Conservation (phyloP, 2,888 invertebrate species). For the Odontocolon sp. region DNA sequence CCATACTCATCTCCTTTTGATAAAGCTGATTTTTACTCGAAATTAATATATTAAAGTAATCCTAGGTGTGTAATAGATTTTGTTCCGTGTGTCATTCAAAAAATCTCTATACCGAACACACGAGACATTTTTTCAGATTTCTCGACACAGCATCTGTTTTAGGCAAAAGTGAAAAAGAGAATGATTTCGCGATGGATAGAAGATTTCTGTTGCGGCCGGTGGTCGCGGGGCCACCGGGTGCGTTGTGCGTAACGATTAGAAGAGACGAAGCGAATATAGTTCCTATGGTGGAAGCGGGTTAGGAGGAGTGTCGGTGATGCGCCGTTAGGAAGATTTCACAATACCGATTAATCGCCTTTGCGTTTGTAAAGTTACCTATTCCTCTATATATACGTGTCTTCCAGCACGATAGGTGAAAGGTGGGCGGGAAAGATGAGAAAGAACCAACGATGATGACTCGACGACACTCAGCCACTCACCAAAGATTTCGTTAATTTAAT, state of each 20-base stretch:
- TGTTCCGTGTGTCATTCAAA: no score
- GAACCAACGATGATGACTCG: conserved; percentile 22
- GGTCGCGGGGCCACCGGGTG: not conserved
- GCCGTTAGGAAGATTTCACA: conserved; percentile 69
- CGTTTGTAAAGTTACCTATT: conserved; percentile 23
- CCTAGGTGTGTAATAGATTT: no score
- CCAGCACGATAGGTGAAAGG: conserved; percentile 59
- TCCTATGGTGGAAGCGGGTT: conserved; percentile 65
- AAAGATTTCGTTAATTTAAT: conserved; percentile 28
- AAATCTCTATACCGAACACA: no score
- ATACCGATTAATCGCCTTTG: conserved; percentile 65
- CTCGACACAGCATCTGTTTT: no score
- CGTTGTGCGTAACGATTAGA: conserved; percentile 32
- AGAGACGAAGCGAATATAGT: conserved; percentile 32
- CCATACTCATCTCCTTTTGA: no score
- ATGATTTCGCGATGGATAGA: not conserved
- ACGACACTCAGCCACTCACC: not conserved
- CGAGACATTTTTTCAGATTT: no score
- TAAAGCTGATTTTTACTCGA: no score
- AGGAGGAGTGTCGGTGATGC: conserved; percentile 60
- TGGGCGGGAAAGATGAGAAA: conserved; percentile 57
- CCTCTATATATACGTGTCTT: conserved; percentile 29
- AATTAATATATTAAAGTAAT: no score
- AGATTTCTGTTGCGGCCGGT: not conserved
- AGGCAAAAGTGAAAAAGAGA: no score